Percentiles rank a stretch among this genome's conserved stretches.
These are phyloP conservation scores for Listronotus bonariensis DNA, from an alignment of 1,140 invertebrate species.

Conservation along the genomic window DNA sequence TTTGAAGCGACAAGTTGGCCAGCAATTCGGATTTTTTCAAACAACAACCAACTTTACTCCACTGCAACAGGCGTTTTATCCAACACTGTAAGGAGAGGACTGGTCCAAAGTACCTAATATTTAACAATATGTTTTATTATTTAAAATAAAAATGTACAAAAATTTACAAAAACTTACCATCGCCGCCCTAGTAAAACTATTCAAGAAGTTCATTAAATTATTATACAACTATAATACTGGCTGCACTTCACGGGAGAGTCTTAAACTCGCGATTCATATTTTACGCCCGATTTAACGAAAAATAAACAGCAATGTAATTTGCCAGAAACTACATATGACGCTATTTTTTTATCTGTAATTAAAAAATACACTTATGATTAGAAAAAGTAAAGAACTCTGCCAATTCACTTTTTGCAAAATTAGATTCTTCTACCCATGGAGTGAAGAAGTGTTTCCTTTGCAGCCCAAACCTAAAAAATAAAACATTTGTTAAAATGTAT, in stretches of 20 bases:
- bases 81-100: conserved; percentile 11
- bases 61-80: neutral
- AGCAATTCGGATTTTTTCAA: too few species aligned
- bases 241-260: conserved; percentile 5
- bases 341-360: neutral
- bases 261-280: neutral
- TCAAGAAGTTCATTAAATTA: conserved; percentile 2
- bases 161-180: conserved; percentile 21
- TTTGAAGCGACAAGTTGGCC: too few species aligned
- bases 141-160: neutral
- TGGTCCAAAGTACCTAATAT: conserved; percentile 12
- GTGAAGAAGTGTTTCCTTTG: conserved; percentile 16
- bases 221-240: neutral
- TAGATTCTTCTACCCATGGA: conserved; percentile 19
- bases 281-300: neutral
- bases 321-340: neutral
- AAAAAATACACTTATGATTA: too few species aligned
- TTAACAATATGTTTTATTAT: conserved; percentile 3
- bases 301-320: conserved; percentile 2
- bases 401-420: conserved; percentile 29
- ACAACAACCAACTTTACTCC: too few species aligned
- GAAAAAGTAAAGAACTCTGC: conserved; percentile 26
- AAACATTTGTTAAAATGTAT: conserved; percentile 41
- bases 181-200: conserved; percentile 5
- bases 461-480: conserved; percentile 48